phyloP scores from a whole-genome alignment of 2,888 invertebrate species.

The Ormyrus labotus region DNA sequence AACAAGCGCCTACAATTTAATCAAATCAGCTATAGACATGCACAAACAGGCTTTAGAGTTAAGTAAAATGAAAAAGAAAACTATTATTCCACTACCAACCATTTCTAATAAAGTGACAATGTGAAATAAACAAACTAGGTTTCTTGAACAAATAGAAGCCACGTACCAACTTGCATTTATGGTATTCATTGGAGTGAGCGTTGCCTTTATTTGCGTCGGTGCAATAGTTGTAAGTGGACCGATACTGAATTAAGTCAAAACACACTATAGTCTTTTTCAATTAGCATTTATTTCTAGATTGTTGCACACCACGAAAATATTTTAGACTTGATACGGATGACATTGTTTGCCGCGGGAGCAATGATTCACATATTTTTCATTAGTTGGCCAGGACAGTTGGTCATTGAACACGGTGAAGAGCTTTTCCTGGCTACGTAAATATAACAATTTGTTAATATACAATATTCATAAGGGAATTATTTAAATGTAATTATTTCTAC shows the following conservation, averaged over 20 bases:
- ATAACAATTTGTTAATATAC: not conserved
- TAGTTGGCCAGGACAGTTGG: conserved; percentile 11
- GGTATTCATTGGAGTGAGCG: not conserved
- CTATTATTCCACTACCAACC: not conserved
- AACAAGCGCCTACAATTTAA: not conserved
- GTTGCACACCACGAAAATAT: not conserved
- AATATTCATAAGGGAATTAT: not conserved
- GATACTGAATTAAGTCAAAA: not conserved
- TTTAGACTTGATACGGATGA: not conserved
- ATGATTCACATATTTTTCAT: conserved; percentile 13
- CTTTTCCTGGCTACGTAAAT: conserved; percentile 14
- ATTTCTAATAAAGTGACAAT: not conserved
- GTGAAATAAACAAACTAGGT: not conserved
- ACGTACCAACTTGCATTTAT: conserved; percentile 8
- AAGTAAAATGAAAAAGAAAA: not conserved
- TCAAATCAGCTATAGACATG: not conserved
- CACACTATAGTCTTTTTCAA: not conserved
- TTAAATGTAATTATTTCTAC: not conserved
- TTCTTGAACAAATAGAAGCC: conserved; percentile 1
- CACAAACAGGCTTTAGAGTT: conserved; percentile 25
- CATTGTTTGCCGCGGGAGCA: not conserved
- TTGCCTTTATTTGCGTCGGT: not conserved
- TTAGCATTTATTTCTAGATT: not conserved
- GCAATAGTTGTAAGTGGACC: conserved; percentile 1
- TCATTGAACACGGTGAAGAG: not conserved